Conservation (phyloP, 2,113 vertebrate genomes). For the Solenodon paradoxus region DNA sequence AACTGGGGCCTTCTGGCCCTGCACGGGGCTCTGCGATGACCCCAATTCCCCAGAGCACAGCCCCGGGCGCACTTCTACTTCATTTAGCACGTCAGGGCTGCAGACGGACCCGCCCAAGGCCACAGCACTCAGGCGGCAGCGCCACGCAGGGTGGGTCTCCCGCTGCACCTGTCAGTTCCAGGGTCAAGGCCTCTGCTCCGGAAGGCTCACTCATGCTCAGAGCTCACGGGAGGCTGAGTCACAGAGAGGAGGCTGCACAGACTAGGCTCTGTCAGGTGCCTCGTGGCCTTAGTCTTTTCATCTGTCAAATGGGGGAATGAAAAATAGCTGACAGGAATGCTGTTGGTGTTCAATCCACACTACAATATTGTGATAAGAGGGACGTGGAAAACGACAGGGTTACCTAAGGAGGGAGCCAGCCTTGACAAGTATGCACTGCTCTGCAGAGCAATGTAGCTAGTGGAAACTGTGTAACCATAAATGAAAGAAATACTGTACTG, state of each 20-base stretch:
- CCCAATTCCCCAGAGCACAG: accelerated
- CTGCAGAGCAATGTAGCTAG: too few relatives aligned
- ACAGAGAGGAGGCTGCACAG: not conserved
- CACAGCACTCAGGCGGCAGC: not conserved
- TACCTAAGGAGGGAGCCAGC: too few relatives aligned
- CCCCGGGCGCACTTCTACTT: too few relatives aligned
- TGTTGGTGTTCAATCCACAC: not conserved
- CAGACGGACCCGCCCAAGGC: not conserved
- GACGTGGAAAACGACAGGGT: too few relatives aligned
- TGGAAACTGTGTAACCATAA: too few relatives aligned
- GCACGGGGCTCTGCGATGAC: too few relatives aligned
- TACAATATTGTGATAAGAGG: too few relatives aligned
- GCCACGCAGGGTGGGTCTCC: not conserved
- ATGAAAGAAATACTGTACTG: too few relatives aligned
- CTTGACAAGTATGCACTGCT: too few relatives aligned
- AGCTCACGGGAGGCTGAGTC: constrained; percentile 46
- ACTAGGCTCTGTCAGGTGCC: not conserved
- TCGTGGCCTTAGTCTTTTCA: not conserved
- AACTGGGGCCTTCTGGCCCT: too few relatives aligned
- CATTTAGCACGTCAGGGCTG: too few relatives aligned
- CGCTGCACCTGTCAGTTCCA: not conserved
- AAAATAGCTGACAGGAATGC: not conserved
- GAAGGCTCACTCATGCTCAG: not conserved
- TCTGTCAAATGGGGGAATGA: not conserved
- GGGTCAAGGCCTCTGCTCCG: not conserved